Evolutionary conservation across 2,888 invertebrate species (phyloP).

Genomic region (Desoria tigrina): DNA sequence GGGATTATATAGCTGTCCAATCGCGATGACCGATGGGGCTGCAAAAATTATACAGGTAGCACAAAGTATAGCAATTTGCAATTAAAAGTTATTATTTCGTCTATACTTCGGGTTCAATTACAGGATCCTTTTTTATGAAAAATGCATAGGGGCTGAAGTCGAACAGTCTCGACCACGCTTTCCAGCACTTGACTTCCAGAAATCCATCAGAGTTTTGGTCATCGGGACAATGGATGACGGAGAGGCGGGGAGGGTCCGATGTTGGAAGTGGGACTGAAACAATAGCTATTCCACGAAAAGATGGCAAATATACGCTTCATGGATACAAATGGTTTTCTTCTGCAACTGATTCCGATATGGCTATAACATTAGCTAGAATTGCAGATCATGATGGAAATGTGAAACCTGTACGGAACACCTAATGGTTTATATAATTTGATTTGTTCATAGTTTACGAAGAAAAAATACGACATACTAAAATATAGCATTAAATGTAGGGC

Average conservation of each 20-base stretch:
- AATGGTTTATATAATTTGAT: neutral
- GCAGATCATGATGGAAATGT: conserved; percentile 56
- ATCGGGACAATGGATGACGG: conserved; percentile 67
- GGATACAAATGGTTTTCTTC: conserved; percentile 66
- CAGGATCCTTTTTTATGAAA: no score
- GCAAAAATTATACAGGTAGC: conserved; percentile 60
- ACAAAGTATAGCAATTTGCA: conserved; percentile 11
- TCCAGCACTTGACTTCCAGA: conserved; percentile 56
- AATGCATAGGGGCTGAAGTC: conserved; percentile 45
- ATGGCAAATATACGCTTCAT: conserved; percentile 58
- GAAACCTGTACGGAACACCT: conserved; percentile 27
- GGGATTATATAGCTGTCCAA: conserved; percentile 62
- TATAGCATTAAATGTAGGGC: conserved; percentile 55
- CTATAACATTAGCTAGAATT: conserved; percentile 61
- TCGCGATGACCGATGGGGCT: conserved; percentile 66
- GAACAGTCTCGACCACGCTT: conserved; percentile 50
- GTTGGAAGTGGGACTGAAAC: conserved; percentile 63
- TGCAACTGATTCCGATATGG: conserved; percentile 63
- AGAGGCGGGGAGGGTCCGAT: conserved; percentile 63
- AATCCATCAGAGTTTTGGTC: conserved; percentile 62
- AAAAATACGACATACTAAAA: no score
- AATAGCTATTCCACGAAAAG: conserved; percentile 57
- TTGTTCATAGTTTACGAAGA: no score
- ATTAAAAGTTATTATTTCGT: neutral
- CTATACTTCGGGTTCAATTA: neutral